Percentiles rank a stretch among this genome's conserved stretches.
Conservation (phyloP, 2,113 vertebrate species). For the Poecilia latipinna region DNA sequence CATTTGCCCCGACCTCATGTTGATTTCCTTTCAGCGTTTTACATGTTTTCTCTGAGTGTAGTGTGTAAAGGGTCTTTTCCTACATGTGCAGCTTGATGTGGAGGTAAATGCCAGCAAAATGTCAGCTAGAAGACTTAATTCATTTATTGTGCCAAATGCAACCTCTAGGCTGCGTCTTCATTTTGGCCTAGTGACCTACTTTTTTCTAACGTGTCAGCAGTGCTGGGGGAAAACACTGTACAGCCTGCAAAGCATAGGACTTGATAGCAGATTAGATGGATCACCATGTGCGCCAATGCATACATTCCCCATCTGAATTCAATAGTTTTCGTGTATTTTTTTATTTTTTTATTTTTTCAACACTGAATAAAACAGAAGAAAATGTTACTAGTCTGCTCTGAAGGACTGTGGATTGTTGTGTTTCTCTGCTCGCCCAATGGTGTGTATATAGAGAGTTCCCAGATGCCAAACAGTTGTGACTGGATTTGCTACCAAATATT, state of each 20-base stretch:
- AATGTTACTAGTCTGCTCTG: background rate
- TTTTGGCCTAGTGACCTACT: slow-evolving; percentile 23
- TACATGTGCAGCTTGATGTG: background rate
- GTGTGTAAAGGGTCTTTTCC: background rate
- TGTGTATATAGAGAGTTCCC: background rate
- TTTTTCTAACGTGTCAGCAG: slow-evolving; percentile 48
- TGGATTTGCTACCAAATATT: no score
- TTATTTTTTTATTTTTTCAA: slow-evolving; percentile 8
- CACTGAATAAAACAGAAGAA: background rate
- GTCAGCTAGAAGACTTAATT: slow-evolving; percentile 10
- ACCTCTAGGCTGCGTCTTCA: slow-evolving; percentile 17
- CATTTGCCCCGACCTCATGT: background rate
- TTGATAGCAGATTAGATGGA: slow-evolving; percentile 4
- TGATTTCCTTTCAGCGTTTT: background rate
- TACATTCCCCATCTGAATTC: slow-evolving; percentile 11
- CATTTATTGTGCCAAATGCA: slow-evolving; percentile 20
- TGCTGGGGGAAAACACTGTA: slow-evolving; percentile 15
- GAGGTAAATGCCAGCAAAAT: slow-evolving; percentile 17
- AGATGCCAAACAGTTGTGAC: background rate
- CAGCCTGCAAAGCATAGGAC: slow-evolving; percentile 30
- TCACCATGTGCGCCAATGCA: background rate
- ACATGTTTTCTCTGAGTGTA: background rate
- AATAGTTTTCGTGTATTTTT: background rate
- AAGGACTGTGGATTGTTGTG: background rate
- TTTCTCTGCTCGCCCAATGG: background rate